Evolutionary conservation across 2,113 vertebrate species (phyloP), one percentile per base, ranked within the genome.

Genomic region (Hippocampus zosterae): DNA sequence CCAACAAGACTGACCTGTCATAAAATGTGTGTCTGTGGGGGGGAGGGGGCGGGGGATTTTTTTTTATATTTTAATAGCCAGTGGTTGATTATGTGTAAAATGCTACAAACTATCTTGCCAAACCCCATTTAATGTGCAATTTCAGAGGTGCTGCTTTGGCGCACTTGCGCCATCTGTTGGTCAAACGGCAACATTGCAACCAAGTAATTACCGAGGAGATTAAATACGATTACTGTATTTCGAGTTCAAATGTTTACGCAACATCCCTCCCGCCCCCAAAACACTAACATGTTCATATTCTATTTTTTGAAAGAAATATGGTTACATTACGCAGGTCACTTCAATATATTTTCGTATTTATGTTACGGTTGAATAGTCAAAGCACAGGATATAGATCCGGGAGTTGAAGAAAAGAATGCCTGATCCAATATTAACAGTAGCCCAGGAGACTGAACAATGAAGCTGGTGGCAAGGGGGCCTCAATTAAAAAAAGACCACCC

Each of bases 391-490:
- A 55, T 79, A 73, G 56, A 85, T 74, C 75, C 70, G 70, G 72
- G 80, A 74, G 15, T 67, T 44, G 62, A 64, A 42, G 77, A 73
- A n/a, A 71, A 53, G 69, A 61, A 29, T 77, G 53, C 65, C 78
- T 74, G 74, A 77, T 78, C 79, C 87, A 85, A 75, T 87, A 79
- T 85, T 87, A 88, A 80, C 81, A 67, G 84, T 86, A 74, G 76
- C 84, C 89, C 69, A 77, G 83, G 88, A 81, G 76, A 90, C 77
- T 13, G 63, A 84, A 77, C 71, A 67, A 62, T 29, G 72, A 78
- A 78, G 77, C 23, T 8, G 10, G 42, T 44, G 42, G 42, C 2
- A 15, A 23, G 71, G 73, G 48, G 71, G 62, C 44, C 6, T 65
- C 1, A 44, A 25, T 27, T 56, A 13, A 59, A 7, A 29, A 29